Base-by-base conservation (phyloP, 2,113 vertebrate species). In the Anolis sagrei region DNA sequence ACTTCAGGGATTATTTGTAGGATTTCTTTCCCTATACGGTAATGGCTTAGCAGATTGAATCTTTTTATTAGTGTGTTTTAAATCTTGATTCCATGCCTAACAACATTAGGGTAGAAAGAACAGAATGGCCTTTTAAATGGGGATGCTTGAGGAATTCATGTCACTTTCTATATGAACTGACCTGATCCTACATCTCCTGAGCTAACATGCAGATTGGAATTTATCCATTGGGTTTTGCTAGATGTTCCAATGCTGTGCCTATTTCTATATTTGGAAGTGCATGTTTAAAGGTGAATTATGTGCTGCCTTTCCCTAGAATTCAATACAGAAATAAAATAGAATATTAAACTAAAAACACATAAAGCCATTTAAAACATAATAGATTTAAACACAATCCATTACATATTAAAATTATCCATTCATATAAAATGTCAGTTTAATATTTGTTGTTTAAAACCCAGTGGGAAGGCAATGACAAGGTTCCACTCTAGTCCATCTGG, bases 21-120 rank as follows among this genome's bases (percentile, higher is more conserved):
- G 36, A 64, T 64, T 62, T 44, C n/a, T 78, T 61, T 23, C 21
- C 18, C n/a, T 18, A 21, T 32, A 77, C n/a, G 34, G 51, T 7
- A 19, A 23, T 58, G n/a, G 76, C 51, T 54, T 76, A 76, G 7
- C 44, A 48, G 75, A 76, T 76, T 49, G 27, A 51, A 51, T 61
- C 76, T 78, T 78, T 78, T 34, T 58, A 21, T 61, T 61, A 9
- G n/a, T 39, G 62, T 79, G 77, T 79, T 79, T 64, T 64, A 79
- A 79, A 79, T 64, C 34, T n/a, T 16, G 8, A 39, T 64, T 13
- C 10, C 34, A 79, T 29, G 25, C 32, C 36, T 62, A 32, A 54
- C n/a, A 34, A 23, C 27, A 34, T 32, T 77, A 21, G n/a, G 7
- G 8, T 77, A 58, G n/a, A 58, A 77, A 54, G n/a, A 77, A 2